A percentile compares a stretch with the other conserved stretches of the same genome.
These are phyloP conservation scores for Melanogrammus aeglefinus DNA, from an alignment of 2,797 vertebrate species.

Conservation along the genomic window DNA sequence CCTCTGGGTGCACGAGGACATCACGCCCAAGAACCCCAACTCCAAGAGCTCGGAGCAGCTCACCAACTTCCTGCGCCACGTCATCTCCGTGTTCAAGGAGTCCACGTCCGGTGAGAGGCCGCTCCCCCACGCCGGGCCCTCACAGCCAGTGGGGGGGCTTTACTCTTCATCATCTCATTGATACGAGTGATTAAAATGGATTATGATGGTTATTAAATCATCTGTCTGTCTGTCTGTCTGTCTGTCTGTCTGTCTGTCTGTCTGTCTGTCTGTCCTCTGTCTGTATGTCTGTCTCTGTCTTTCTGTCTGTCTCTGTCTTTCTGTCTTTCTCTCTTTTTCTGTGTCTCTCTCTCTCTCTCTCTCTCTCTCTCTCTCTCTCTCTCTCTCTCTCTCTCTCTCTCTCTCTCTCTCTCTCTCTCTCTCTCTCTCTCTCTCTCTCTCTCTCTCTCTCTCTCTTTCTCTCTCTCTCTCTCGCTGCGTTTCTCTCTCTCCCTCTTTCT, in stretches of 20 bases:
- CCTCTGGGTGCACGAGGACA: slow-evolving; percentile 98
- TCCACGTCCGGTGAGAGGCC: slow-evolving; percentile 88
- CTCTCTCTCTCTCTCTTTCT: background rate
- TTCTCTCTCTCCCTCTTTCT: background rate
- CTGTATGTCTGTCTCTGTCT: background rate
- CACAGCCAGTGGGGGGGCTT: background rate
- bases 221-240: background rate
- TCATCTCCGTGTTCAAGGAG: slow-evolving; percentile 95
- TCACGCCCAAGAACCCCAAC: slow-evolving; percentile 97
- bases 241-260: background rate
- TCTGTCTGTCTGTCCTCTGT: background rate
- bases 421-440: background rate
- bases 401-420: background rate
- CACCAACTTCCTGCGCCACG: slow-evolving; percentile 91
- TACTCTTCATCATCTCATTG: background rate
- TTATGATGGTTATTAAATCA: background rate
- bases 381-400: background rate
- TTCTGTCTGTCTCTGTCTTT: background rate
- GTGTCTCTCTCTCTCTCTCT: background rate
- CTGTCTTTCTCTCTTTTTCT: background rate
- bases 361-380: background rate
- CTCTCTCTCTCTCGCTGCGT: background rate
- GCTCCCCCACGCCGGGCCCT: background rate
- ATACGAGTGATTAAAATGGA: background rate
- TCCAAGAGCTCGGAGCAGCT: slow-evolving; percentile 96